Conservation (phyloP, 2,888 invertebrate genomes). For the Tricholauxania praeusta region DNA sequence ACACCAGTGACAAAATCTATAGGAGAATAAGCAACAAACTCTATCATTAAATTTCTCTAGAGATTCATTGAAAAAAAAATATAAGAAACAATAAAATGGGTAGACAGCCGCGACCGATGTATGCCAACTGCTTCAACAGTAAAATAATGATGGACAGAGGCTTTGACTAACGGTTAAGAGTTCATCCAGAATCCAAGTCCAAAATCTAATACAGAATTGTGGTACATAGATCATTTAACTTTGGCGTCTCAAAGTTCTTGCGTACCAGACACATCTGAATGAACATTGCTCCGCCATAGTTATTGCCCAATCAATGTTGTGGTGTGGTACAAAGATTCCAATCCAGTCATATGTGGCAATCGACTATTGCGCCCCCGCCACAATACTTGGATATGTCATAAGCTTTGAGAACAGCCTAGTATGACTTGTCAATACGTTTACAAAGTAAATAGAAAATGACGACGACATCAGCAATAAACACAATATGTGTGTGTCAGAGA, state of each 20-base stretch:
- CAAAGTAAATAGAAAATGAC: slow-evolving; percentile 24
- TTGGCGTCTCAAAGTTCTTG: slow-evolving; percentile 24
- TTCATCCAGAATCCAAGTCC: no score
- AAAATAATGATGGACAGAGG: no score
- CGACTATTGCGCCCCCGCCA: slow-evolving; percentile 24
- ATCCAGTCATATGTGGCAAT: slow-evolving; percentile 21
- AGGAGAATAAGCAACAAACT: background rate
- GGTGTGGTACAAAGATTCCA: no score
- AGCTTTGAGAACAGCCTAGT: background rate
- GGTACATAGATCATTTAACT: background rate
- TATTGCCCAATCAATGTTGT: slow-evolving; percentile 3
- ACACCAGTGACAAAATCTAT: background rate
- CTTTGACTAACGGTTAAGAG: no score
- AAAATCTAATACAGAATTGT: slow-evolving; percentile 19
- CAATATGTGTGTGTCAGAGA: slow-evolving; percentile 4
- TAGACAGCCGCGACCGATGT: no score
- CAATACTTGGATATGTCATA: background rate
- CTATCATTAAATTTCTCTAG: slow-evolving; percentile 21
- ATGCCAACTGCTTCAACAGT: no score
- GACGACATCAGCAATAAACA: slow-evolving; percentile 6
- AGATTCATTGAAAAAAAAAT: background rate
- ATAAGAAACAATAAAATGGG: slow-evolving; percentile 8
- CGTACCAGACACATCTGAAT: slow-evolving; percentile 15
- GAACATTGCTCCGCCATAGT: background rate
- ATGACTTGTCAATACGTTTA: slow-evolving; percentile 15